Conservation (phyloP, 2,113 vertebrate species). For the Channa argus region DNA sequence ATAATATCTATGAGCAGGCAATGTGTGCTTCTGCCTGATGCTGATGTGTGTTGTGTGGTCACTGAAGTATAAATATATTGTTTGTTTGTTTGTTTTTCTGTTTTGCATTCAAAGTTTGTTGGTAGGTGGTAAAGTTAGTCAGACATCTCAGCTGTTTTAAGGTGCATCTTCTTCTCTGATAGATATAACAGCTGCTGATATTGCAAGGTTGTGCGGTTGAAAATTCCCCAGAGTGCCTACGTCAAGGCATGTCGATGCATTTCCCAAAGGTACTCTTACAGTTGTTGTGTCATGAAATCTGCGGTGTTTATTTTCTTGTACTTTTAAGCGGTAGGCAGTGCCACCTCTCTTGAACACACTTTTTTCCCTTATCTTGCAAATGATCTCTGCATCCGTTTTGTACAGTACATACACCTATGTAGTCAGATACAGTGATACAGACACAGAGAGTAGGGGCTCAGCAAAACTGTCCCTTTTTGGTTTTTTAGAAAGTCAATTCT, state of each 20-base stretch:
- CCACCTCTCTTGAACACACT: not conserved
- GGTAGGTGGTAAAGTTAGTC: not conserved
- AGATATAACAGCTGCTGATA: slow-evolving; percentile 32
- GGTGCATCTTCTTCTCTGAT: slow-evolving; percentile 1
- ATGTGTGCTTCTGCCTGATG: not conserved
- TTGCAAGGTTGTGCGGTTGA: slow-evolving; percentile 8
- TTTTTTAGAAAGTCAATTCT: not conserved
- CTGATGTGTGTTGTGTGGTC: slow-evolving; percentile 23
- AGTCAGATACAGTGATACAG: not conserved
- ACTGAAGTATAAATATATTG: slow-evolving; percentile 25
- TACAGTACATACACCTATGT: not conserved
- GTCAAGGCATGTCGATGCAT: slow-evolving; percentile 1
- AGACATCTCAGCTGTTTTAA: slow-evolving; percentile 42
- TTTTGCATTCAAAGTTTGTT: not conserved
- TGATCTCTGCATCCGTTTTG: not conserved
- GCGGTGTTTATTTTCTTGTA: not conserved
- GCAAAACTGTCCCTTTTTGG: not conserved
- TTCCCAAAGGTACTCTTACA: slow-evolving; percentile 18
- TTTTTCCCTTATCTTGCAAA: not conserved
- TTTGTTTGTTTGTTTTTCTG: no score
- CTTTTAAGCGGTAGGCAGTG: not conserved
- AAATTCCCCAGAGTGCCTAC: slow-evolving; percentile 31
- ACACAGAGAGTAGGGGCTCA: not conserved
- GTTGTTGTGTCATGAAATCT: slow-evolving; percentile 15
- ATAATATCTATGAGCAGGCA: not conserved